These are phyloP conservation scores for Euleptes europaea DNA, from an alignment of 2,113 vertebrate genomes.

Conservation along the genomic window DNA sequence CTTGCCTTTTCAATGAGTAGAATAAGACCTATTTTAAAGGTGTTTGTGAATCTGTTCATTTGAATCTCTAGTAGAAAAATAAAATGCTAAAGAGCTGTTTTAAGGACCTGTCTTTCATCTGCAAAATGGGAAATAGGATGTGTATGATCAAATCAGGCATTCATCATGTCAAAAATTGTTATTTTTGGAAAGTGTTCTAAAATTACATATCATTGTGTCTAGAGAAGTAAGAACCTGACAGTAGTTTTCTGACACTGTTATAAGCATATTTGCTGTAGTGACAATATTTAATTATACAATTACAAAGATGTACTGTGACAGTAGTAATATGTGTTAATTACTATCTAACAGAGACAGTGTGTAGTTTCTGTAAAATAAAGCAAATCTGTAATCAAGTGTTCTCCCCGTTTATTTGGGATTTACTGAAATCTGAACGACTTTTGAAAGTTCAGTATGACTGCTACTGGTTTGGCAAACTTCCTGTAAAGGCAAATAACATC, in stretches of 20 bases:
- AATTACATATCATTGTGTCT: background rate
- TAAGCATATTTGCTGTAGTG: slow-evolving; percentile 20
- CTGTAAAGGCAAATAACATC: slow-evolving; percentile 22
- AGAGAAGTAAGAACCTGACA: slow-evolving; percentile 30
- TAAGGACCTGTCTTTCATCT: background rate
- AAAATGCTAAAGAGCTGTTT: background rate
- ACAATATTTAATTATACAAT: slow-evolving; percentile 17
- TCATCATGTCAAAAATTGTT: background rate
- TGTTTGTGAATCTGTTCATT: background rate
- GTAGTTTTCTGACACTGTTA: slow-evolving; percentile 9
- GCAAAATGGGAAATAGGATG: background rate
- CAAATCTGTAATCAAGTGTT: slow-evolving; percentile 19
- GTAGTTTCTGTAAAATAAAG: slow-evolving; percentile 25
- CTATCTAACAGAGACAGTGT: background rate
- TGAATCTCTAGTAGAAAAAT: background rate
- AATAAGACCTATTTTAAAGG: background rate
- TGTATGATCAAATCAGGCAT: background rate
- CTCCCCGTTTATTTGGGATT: slow-evolving; percentile 10
- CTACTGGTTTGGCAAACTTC: slow-evolving; percentile 12
- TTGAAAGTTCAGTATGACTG: background rate
- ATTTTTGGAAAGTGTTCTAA: slow-evolving; percentile 21
- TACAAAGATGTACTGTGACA: slow-evolving; percentile 19
- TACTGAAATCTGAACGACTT: slow-evolving; percentile 41
- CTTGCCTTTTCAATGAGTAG: background rate
- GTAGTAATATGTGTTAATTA: slow-evolving; percentile 10